These are phyloP conservation scores for Brachyhypopomus gauderio DNA, from an alignment of 2,113 vertebrate genomes.

Conservation along the genomic window DNA sequence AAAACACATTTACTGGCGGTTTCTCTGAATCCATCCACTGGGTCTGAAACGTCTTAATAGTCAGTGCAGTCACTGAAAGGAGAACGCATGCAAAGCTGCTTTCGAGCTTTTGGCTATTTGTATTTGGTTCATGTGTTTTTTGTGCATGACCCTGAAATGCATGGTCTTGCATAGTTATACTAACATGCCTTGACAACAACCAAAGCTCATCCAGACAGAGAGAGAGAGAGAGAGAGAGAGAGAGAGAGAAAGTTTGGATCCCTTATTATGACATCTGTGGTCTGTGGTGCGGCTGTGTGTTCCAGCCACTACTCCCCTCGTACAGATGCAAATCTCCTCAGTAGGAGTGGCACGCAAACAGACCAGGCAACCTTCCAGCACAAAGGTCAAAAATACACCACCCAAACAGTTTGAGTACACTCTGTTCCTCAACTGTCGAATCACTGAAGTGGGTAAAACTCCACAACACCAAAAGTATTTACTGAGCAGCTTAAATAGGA, in stretches of 20 bases:
- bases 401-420: not conserved
- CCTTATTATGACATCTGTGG: conserved; percentile 22
- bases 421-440: not conserved
- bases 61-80: not conserved
- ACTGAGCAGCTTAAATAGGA: not conserved
- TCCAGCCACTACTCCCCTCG: conserved; percentile 56
- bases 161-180: too few species aligned
- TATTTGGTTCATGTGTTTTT: not conserved
- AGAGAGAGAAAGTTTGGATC: conserved; percentile 15
- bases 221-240: not conserved
- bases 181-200: too few species aligned
- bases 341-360: conserved; percentile 71
- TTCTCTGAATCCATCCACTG: not conserved
- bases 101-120: not conserved
- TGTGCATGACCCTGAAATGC: not conserved
- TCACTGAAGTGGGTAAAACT: not conserved
- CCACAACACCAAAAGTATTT: not conserved
- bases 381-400: conserved; percentile 40
- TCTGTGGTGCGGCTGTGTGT: conserved; percentile 4
- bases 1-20: not conserved
- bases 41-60: not conserved
- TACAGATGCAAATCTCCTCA: conserved; percentile 70
- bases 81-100: not conserved
- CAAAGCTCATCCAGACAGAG: not conserved
- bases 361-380: conserved; percentile 63